A percentile compares a stretch with the other conserved stretches of the same genome.
Evolutionary conservation across 1,140 invertebrate genomes (phyloP).

Genomic region (Hyposmocoma kahamanoa): DNA sequence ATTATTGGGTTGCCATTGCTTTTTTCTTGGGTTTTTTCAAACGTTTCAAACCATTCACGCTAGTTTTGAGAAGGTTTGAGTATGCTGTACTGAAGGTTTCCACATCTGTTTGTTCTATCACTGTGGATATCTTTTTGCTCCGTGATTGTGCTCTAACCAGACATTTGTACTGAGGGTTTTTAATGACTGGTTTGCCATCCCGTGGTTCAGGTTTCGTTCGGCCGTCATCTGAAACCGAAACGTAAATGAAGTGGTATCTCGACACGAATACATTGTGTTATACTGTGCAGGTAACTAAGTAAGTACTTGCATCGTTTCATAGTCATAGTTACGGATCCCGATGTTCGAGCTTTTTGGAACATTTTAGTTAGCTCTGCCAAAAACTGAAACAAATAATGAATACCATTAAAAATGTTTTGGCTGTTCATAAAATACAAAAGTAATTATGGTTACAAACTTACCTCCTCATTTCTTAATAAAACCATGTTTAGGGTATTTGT

Average conservation of each 20-base stretch:
- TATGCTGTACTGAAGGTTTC: conserved; percentile 91
- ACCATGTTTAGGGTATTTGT: conserved; percentile 72
- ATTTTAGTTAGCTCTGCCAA: conserved; percentile 78
- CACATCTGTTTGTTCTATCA: conserved; percentile 87
- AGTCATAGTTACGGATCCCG: conserved; percentile 79
- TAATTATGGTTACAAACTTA: conserved; percentile 52
- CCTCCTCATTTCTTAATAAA: conserved; percentile 78
- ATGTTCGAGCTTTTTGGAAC: conserved; percentile 78
- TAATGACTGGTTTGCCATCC: conserved; percentile 74
- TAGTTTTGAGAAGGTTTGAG: conserved; percentile 87
- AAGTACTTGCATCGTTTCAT: conserved; percentile 82
- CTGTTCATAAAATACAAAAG: not conserved
- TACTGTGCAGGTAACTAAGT: not conserved
- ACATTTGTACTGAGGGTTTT: conserved; percentile 84
- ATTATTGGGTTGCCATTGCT: conserved; percentile 56
- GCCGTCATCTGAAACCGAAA: conserved; percentile 81
- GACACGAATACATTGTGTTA: conserved; percentile 12
- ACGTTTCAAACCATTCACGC: conserved; percentile 90
- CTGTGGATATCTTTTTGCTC: conserved; percentile 86
- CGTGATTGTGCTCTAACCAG: conserved; percentile 81
- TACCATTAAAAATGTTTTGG: conserved; percentile 4
- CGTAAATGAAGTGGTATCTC: not conserved
- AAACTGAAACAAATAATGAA: conserved; percentile 74
- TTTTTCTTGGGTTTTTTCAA: conserved; percentile 86
- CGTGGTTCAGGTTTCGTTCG: conserved; percentile 80